These are phyloP conservation scores for Mechanitis messenoides DNA, from an alignment of 2,888 invertebrate species.

Conservation along the genomic window DNA sequence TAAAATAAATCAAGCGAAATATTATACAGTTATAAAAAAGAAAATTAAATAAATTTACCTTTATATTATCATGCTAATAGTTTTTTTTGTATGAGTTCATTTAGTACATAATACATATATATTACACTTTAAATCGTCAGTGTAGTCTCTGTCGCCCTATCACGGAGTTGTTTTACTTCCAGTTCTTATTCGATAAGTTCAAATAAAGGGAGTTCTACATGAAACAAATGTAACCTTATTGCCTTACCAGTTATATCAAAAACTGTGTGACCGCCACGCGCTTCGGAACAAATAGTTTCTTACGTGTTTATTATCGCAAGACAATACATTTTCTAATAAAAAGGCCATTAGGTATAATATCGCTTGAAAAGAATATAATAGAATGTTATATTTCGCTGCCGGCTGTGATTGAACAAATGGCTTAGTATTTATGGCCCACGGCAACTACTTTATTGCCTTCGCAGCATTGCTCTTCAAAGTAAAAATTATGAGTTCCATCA, in stretches of 20 bases:
- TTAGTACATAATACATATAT: too few species aligned
- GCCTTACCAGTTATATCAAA: constrained; percentile 5
- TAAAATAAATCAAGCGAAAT: not conserved
- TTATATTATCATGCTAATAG: not conserved
- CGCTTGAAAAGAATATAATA: not conserved
- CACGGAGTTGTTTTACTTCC: not conserved
- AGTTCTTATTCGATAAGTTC: constrained; percentile 20
- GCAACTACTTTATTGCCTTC: constrained; percentile 46
- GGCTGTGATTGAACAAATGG: constrained; percentile 28
- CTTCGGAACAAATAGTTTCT: not conserved
- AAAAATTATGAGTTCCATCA: constrained; percentile 8
- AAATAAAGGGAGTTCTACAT: constrained; percentile 25
- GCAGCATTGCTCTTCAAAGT: constrained; percentile 9
- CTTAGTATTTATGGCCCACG: constrained; percentile 40
- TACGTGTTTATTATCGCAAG: not conserved
- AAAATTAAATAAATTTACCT: not conserved
- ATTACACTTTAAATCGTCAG: not conserved
- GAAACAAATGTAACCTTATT: constrained; percentile 23
- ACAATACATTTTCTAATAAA: not conserved
- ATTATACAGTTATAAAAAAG: too few species aligned
- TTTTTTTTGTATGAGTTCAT: too few species aligned
- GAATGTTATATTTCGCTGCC: constrained; percentile 10
- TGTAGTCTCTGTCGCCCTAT: not conserved
- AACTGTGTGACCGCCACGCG: constrained; percentile 25
- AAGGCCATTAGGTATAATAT: constrained; percentile 8